Base-by-base conservation (phyloP, 2,888 invertebrate genomes). In the Nephrocerus scutellatus region DNA sequence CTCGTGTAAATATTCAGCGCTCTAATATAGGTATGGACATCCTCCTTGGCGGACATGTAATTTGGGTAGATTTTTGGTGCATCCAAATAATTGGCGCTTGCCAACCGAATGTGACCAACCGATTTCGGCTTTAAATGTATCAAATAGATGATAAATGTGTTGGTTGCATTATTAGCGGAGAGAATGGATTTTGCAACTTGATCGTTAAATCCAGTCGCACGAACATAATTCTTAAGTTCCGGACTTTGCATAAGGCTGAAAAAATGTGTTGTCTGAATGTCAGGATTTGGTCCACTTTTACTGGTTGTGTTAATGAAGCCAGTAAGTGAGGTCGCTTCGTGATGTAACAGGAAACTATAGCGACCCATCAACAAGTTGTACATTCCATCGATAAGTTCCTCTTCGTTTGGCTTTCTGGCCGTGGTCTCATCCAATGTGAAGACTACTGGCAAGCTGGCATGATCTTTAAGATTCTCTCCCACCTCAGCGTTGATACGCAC, bases 381-480 rank as follows among this genome's bases (percentile, higher is more conserved):
- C 53, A 67, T 59, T 40, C 59, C 61, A 43, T 68, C 65, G 15
- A 67, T 54, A 2, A 63, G 51, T 25, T 65, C 65, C 64, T 68
- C 54, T 61, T 73, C 39, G 63, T 61, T 56, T 15, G 61, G 58
- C 3, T 59, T 57, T 13, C 57, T 52, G 4, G 65, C 65, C 2
- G 53, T 61, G 0, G 65, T 57, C 36, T 66, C 63, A 18, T 76
- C 76, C 48, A 77, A 72, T 49, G 60, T 59, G 30, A 67, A 66
- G 19, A 67, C 53, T 2, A 68, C 53, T 2, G 66, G 67, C 30
- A 82, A 70, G 4, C 80, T 83, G 34, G 84, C 79, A 56, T 89
- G 88, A 57, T 89, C 88, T 65, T 87, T 86, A 0, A 89, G 70
- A 55, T 88, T 84, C 47, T 79, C 72, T 1, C 85, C 86, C 1